phyloP scores from a whole-genome alignment of 2,888 invertebrate genomes.

The Lasius platythorax region DNA sequence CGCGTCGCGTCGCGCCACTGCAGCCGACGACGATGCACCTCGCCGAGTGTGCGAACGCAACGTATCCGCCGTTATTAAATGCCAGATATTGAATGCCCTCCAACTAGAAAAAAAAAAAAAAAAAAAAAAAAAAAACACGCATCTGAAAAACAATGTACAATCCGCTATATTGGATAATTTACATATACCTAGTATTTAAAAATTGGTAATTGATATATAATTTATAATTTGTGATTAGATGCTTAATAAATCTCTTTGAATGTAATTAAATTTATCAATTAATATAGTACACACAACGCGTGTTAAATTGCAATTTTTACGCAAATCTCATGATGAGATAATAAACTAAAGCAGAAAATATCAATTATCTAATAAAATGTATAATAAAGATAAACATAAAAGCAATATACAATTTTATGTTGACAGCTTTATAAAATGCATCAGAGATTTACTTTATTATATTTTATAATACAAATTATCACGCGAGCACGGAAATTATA shows the following conservation, averaged over 20 bases:
- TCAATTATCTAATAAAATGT: neutral
- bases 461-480: neutral
- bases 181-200: neutral
- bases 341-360: neutral
- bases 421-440: neutral
- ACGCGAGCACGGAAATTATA: neutral
- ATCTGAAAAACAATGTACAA: slow-evolving; percentile 2
- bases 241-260: neutral
- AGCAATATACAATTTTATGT: too few species aligned
- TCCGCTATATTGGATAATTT: neutral
- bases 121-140: slow-evolving; percentile 5
- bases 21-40: slow-evolving; percentile 61
- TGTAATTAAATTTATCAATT: neutral
- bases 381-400: neutral
- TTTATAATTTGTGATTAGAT: neutral
- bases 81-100: slow-evolving; percentile 21
- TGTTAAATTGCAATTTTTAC: neutral
- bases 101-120: slow-evolving; percentile 14
- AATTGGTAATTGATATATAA: neutral
- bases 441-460: neutral
- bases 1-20: slow-evolving; percentile 58
- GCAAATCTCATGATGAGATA: neutral
- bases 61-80: slow-evolving; percentile 64
- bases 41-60: slow-evolving; percentile 51
- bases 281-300: neutral